These are phyloP conservation scores for Anadara kagoshimensis DNA, from an alignment of 1,140 invertebrate genomes.

Conservation along the genomic window DNA sequence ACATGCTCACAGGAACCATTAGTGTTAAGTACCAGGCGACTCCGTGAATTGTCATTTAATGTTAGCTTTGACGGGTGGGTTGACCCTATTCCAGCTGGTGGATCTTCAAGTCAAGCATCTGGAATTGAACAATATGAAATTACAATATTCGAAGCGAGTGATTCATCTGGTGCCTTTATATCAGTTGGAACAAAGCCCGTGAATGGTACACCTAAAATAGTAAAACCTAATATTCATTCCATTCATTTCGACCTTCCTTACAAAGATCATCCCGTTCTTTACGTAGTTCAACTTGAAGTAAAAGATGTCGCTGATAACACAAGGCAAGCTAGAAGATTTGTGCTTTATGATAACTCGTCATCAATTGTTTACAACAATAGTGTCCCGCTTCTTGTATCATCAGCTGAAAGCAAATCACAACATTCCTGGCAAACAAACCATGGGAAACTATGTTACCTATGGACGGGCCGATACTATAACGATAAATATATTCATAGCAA, in stretches of 20 bases:
- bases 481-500: slow-evolving; percentile 23
- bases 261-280: slow-evolving; percentile 23
- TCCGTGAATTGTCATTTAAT: not conserved
- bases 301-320: slow-evolving; percentile 48
- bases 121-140: slow-evolving; percentile 22
- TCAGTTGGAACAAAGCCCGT: not conserved
- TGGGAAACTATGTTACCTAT: slow-evolving; percentile 30
- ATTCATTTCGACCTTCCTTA: not conserved
- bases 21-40: not conserved
- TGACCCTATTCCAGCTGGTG: slow-evolving; percentile 17
- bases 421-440: slow-evolving; percentile 46
- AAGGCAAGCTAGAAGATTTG: slow-evolving; percentile 38
- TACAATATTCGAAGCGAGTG: slow-evolving; percentile 14
- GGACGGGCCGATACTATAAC: slow-evolving; percentile 45
- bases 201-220: not conserved
- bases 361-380: slow-evolving; percentile 7
- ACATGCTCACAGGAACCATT: slow-evolving; percentile 11
- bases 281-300: slow-evolving; percentile 44
- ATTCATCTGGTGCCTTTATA: not conserved
- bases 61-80: slow-evolving; percentile 18
- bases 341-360: slow-evolving; percentile 49
- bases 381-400: slow-evolving; percentile 13
- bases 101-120: slow-evolving; percentile 11
- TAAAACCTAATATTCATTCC: not conserved
- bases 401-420: slow-evolving; percentile 22